phyloP scores from a whole-genome alignment of 2,888 invertebrate genomes.

The Agapostemon virescens region DNA sequence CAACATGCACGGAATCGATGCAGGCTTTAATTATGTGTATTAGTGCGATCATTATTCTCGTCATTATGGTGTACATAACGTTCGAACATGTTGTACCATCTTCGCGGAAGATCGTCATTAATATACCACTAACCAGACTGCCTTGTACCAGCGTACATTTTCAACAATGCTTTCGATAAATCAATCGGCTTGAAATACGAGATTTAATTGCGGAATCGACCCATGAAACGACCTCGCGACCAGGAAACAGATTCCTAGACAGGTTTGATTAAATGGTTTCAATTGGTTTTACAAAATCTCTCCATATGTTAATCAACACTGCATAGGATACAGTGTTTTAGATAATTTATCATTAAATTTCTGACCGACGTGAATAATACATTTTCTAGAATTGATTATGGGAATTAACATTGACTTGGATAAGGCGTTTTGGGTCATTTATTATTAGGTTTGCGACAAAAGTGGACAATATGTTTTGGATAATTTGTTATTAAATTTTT shows the following conservation, averaged over 20 bases:
- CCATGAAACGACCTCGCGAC: not conserved
- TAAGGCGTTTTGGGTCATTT: too few species aligned
- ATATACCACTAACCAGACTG: constrained; percentile 55
- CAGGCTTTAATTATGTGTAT: constrained; percentile 64
- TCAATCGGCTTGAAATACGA: constrained; percentile 43
- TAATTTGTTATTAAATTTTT: not conserved
- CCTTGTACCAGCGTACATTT: constrained; percentile 51
- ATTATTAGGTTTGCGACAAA: too few species aligned
- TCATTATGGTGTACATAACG: constrained; percentile 61
- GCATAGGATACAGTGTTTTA: not conserved
- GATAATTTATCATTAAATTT: not conserved
- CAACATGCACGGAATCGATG: constrained; percentile 54
- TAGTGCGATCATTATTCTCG: constrained; percentile 61
- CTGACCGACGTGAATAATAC: not conserved
- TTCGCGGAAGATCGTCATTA: constrained; percentile 59
- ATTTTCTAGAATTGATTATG: not conserved
- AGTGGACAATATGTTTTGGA: not conserved
- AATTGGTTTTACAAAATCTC: not conserved
- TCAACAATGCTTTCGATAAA: constrained; percentile 57
- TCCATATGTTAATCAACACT: not conserved
- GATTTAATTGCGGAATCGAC: constrained; percentile 48
- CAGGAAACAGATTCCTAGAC: not conserved
- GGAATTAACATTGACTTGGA: not conserved
- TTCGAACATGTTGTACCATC: constrained; percentile 48
- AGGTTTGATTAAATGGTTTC: constrained; percentile 7